Evolutionary conservation across 2,888 invertebrate species (phyloP).

Genomic region (Periphyllus acericola): DNA sequence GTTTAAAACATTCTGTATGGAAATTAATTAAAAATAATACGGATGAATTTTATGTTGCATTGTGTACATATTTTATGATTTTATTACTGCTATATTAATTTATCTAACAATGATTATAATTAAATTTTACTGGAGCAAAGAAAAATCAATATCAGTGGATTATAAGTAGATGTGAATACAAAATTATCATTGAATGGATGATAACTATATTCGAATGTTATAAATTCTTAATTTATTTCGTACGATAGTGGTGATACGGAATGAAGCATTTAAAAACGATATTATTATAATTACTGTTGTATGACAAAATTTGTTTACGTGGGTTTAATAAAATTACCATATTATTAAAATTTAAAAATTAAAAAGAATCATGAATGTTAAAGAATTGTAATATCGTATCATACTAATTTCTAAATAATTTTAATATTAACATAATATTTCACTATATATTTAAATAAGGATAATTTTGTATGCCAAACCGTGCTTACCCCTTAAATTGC

Average conservation of each 20-base stretch:
- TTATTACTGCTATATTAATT: background rate
- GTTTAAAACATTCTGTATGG: background rate
- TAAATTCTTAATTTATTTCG: background rate
- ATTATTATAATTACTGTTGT: background rate
- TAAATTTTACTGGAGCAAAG: background rate
- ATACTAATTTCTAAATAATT: background rate
- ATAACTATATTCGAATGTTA: background rate
- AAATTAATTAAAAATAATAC: background rate
- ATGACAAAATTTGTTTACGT: background rate
- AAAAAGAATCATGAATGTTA: background rate
- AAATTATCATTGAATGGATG: background rate
- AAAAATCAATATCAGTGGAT: background rate
- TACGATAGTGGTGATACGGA: background rate
- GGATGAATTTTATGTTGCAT: background rate
- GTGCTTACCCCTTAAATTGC: background rate
- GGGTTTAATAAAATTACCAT: background rate
- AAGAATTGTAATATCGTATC: background rate
- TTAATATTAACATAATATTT: background rate
- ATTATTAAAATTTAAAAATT: background rate
- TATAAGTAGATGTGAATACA: background rate
- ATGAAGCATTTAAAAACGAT: background rate
- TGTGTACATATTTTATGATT: background rate
- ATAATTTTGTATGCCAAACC: background rate
- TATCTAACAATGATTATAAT: background rate
- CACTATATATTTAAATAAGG: slow-evolving; percentile 12